Evolutionary conservation across 2,113 vertebrate genomes (phyloP), one percentile per base, ranked within the genome.

Genomic region (Asarcornis scutulata): DNA sequence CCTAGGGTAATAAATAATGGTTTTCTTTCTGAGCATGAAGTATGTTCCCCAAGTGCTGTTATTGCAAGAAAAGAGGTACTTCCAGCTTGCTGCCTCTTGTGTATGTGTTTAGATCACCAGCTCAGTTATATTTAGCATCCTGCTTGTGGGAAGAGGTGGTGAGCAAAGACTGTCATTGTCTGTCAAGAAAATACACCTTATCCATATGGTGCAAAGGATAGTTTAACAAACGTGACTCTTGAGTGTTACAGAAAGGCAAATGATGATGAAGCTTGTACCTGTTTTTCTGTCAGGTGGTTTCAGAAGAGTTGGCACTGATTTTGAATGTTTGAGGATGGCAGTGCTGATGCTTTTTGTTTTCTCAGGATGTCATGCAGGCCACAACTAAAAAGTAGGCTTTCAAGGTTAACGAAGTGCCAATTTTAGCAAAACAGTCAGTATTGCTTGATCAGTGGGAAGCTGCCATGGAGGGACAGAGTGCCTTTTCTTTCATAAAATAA

Each of bases 71-170:
- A 81, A 38, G 2, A 53, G 29, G 8, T 20, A 9, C 8, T 59
- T 79, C 27, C 4, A 52, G 7, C 26, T 78, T 88, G 11, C 25
- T 58, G 0, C 6, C 5, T 77, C 14, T 91, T 4, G 15, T 0
- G 1, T 0, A 0, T 23, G 4, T 67, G 3, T n/a, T 8, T 66
- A 14, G 86, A 22, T 36, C 27, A 31, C 14, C 56, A 44, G 4
- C 38, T n/a, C 2, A 0, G 6, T 56, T 60, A 27, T 83, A n/a
- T 84, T 3, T 78, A 25, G 16, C 1, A 4, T 15, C 38, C 60
- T 80, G 18, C 32, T 59, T 68, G 23, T 79, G 60, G 52, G 78
- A 86, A 40, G 5, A 75, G 52, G 21, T 17, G 8, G 23, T 81
- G 12, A 95, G 14, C 42, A 46, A 56, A 38, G 18, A 77, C 52